A percentile compares a stretch with the other conserved stretches of the same genome.
phyloP scores from a whole-genome alignment of 2,113 vertebrate species.

The Cyanoliseus patagonus region DNA sequence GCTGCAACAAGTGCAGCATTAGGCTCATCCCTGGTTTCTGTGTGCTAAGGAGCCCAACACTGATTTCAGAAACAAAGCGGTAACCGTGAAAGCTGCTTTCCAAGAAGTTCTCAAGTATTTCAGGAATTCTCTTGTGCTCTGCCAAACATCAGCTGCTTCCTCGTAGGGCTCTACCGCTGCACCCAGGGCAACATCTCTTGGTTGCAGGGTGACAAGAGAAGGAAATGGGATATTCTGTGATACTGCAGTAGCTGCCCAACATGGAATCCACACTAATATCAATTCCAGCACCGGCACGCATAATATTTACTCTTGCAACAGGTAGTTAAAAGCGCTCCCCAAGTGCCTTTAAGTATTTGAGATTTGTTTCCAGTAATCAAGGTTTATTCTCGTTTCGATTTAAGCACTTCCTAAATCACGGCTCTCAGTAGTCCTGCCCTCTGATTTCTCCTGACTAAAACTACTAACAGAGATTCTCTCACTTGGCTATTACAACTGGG shows the following conservation, averaged over 20 bases:
- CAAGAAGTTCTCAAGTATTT: constrained; percentile 4
- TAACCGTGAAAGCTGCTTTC: neutral
- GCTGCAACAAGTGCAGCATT: neutral
- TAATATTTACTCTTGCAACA: neutral
- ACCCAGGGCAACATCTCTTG: neutral
- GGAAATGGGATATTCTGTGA: neutral
- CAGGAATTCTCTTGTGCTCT: constrained; percentile 10
- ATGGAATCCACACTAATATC: neutral
- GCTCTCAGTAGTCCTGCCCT: neutral
- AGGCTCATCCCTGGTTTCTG: neutral
- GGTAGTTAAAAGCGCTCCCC: neutral
- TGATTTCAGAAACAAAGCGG: neutral
- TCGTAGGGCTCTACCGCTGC: neutral
- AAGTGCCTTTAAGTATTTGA: neutral
- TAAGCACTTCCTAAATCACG: neutral
- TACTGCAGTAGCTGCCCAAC: neutral
- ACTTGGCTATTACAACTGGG: neutral
- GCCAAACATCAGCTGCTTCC: neutral
- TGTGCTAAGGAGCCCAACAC: neutral
- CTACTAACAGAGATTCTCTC: neutral
- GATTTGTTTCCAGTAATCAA: neutral
- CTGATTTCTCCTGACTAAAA: neutral
- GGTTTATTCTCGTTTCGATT: neutral
- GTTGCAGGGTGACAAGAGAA: neutral
- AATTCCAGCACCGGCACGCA: neutral